Percentiles rank a stretch among this genome's conserved stretches.
Conservation (phyloP, 2,113 vertebrate genomes). For the Oncorhynchus gorbuscha region DNA sequence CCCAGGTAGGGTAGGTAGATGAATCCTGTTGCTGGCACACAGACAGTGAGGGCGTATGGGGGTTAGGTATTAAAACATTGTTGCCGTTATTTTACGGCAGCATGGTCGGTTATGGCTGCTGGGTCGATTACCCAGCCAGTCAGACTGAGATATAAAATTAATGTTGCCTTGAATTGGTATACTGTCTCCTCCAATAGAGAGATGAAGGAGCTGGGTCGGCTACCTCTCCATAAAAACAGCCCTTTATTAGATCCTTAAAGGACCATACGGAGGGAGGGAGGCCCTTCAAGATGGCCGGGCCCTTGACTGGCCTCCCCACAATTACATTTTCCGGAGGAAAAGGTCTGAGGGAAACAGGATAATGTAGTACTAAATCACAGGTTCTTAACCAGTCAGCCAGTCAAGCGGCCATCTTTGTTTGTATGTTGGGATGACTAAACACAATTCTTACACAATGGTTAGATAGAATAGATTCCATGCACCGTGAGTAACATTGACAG, state of each 20-base stretch:
- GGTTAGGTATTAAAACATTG: not conserved
- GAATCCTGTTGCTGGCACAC: not conserved
- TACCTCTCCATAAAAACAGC: constrained; percentile 80
- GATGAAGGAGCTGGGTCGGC: constrained; percentile 72
- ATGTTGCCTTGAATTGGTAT: constrained; percentile 79
- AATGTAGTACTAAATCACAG: constrained; percentile 83
- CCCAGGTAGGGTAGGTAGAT: not conserved
- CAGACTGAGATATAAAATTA: constrained; percentile 73
- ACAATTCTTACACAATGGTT: not conserved
- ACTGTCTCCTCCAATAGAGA: constrained; percentile 88
- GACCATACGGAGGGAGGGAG: constrained; percentile 66
- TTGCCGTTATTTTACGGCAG: not conserved
- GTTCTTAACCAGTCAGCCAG: constrained; percentile 26
- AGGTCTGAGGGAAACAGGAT: constrained; percentile 79
- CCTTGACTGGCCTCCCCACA: constrained; percentile 66
- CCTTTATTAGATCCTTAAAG: constrained; percentile 82
- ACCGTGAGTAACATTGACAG: not conserved
- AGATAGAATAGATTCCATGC: not conserved
- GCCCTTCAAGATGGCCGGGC: constrained; percentile 51
- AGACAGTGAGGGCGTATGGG: not conserved
- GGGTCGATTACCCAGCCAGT: constrained; percentile 66
- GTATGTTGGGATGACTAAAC: constrained; percentile 19
- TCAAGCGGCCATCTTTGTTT: constrained; percentile 63
- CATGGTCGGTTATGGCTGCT: not conserved
- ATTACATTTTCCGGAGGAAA: constrained; percentile 85